A percentile compares a stretch with the other conserved stretches of the same genome.
Conservation (phyloP, 2,113 vertebrate genomes). For the Xiphophorus couchianus region DNA sequence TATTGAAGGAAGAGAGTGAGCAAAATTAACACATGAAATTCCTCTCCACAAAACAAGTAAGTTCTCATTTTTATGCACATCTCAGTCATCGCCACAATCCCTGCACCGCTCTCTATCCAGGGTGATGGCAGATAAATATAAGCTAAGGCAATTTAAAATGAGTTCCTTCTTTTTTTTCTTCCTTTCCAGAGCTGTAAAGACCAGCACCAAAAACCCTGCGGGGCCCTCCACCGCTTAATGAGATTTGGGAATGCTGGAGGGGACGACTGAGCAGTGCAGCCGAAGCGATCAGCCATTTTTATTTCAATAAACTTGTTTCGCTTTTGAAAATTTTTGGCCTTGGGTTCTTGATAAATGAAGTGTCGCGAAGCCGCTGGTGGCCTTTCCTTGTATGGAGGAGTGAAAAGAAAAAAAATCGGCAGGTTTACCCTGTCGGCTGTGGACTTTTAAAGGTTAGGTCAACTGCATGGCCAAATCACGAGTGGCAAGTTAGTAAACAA, state of each 20-base stretch:
- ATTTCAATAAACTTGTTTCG: slow-evolving; percentile 48
- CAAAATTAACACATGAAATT: slow-evolving; percentile 31
- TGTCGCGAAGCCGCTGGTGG: slow-evolving; percentile 36
- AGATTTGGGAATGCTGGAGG: slow-evolving; percentile 53
- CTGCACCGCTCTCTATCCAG: slow-evolving; percentile 34
- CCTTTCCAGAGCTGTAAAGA: slow-evolving; percentile 22
- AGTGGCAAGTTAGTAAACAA: background rate
- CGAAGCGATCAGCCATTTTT: slow-evolving; percentile 30
- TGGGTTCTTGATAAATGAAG: slow-evolving; percentile 60
- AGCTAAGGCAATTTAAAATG: background rate
- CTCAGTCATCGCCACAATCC: slow-evolving; percentile 19
- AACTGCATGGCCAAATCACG: background rate
- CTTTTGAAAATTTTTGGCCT: slow-evolving; percentile 43
- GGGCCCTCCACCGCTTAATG: slow-evolving; percentile 33
- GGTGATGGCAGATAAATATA: slow-evolving; percentile 54
- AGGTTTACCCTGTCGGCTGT: slow-evolving; percentile 19
- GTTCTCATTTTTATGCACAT: slow-evolving; percentile 56
- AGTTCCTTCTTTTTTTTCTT: background rate
- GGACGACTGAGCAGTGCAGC: slow-evolving; percentile 51
- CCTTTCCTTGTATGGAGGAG: slow-evolving; percentile 42
- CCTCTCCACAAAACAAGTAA: slow-evolving; percentile 38
- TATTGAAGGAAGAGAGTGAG: too few species aligned
- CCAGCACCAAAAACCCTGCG: slow-evolving; percentile 7
- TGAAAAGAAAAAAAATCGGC: slow-evolving; percentile 48
- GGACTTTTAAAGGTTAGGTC: slow-evolving; percentile 51